These are phyloP conservation scores for Ciona savignyi DNA, from an alignment of 23 tunicate genomes.

Conservation along the genomic window DNA sequence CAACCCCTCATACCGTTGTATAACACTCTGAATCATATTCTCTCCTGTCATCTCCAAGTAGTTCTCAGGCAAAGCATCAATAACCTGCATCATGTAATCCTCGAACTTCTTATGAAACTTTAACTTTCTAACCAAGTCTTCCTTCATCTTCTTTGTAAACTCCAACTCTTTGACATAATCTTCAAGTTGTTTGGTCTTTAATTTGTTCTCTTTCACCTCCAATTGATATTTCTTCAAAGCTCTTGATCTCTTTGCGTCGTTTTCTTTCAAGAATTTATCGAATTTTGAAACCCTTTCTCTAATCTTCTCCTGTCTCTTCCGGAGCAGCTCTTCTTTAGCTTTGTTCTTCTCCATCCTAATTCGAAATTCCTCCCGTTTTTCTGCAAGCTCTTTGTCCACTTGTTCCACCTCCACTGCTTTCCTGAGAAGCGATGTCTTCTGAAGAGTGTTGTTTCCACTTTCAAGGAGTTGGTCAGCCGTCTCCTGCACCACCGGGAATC, in stretches of 20 bases:
- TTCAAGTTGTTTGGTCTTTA: constrained; percentile 20
- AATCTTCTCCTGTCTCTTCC: constrained; percentile 57
- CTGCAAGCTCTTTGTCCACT: constrained; percentile 63
- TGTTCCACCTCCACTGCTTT: constrained; percentile 76
- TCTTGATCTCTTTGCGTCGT: constrained; percentile 73
- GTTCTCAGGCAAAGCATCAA: constrained; percentile 65
- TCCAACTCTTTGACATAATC: constrained; percentile 41
- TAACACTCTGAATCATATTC: constrained; percentile 53
- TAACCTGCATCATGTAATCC: constrained; percentile 39
- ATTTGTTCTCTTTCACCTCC: constrained; percentile 60
- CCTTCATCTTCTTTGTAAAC: constrained; percentile 7
- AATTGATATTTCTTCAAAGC: constrained; percentile 72
- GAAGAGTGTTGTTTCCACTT: constrained; percentile 78
- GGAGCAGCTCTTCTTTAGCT: constrained; percentile 43
- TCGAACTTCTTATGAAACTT: constrained; percentile 47
- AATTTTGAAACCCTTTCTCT: constrained; percentile 72
- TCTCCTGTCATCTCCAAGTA: constrained; percentile 71
- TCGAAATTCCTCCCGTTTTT: constrained; percentile 65
- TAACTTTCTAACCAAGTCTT: constrained; percentile 25
- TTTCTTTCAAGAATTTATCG: constrained; percentile 73
- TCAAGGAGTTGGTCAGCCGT: constrained; percentile 63
- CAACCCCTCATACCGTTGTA: constrained; percentile 76
- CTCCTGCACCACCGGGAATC: constrained; percentile 82
- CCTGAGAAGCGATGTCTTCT: constrained; percentile 74
- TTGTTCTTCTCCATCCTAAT: constrained; percentile 60